phyloP scores from a whole-genome alignment of 2,888 invertebrate species.

The Gymnosoma rotundatum region DNA sequence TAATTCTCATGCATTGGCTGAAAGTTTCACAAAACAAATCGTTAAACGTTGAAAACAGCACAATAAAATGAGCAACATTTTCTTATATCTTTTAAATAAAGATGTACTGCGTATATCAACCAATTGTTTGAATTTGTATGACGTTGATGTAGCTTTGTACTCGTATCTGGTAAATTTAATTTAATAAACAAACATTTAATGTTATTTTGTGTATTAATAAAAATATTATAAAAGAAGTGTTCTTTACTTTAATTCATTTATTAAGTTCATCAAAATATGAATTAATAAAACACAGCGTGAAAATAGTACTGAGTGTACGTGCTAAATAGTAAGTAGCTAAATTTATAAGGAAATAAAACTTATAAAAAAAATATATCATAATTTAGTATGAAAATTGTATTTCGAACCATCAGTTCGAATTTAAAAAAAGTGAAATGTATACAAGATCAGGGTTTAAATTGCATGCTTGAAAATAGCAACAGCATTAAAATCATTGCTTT shows the following conservation, averaged over 20 bases:
- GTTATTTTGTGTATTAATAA: slow-evolving; percentile 35
- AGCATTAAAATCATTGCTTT: no score
- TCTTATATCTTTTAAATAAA: background rate
- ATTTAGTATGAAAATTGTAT: no score
- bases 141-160: background rate
- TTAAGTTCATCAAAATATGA: slow-evolving; percentile 47
- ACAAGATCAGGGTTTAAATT: no score
- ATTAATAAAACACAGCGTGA: slow-evolving; percentile 48
- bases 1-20: no score
- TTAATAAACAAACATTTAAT: slow-evolving; percentile 18
- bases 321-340: background rate
- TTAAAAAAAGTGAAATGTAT: no score
- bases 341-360: slow-evolving; percentile 3
- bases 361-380: no score
- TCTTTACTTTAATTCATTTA: slow-evolving; percentile 19
- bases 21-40: no score
- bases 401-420: no score
- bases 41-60: background rate
- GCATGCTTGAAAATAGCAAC: no score
- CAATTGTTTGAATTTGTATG: background rate
- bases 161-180: background rate
- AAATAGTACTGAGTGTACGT: background rate
- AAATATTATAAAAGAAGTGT: slow-evolving; percentile 10
- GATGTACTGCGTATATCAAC: background rate
- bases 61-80: background rate